Base-by-base conservation (phyloP, 1,140 invertebrate species). In the Plodia interpunctella region DNA sequence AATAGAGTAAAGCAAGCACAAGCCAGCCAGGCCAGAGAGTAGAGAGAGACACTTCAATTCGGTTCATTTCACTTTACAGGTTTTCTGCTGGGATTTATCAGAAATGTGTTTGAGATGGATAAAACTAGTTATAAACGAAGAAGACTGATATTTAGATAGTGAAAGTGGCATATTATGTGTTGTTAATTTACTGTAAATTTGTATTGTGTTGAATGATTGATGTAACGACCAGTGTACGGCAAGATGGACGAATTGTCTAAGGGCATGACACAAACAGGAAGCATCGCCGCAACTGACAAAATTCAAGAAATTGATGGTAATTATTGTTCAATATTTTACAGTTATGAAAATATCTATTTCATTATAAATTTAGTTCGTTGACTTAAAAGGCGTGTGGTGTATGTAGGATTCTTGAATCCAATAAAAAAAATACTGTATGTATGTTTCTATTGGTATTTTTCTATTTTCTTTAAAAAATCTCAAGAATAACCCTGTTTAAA, bases 231-330 rank as follows among this genome's bases (percentile, higher is more conserved):
- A 80, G 81, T 86, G 80, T 80, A 80, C 76, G 69, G 81, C 86
- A 88, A 88, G 84, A 88, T 88, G 86, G 86, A 88, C 86, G 86
- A 88, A 88, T 83, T 86, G 84, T 88, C 83, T 86, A 88, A 84
- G 84, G 84, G 86, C 79, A 88, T 88, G 84, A 86, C 86, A 89
- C 86, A 85, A 87, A 86, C 86, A 89, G 86, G 86, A 87, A 89
- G 82, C 83, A 74, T 76, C 73, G 75, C 73, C 79, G 71, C 72
- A 85, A 87, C 84, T 83, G 86, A 89, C 80, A 87, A 87, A 85
- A 84, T 78, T 81, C 70, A 79, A 78, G 81, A 89, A 72, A 83
- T 70, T 72, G 74, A 86, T 82, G 86, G 86, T 88, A 83, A 82
- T 69, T 72, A 66, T 66, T 70, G 28, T 62, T n/a, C n/a, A n/a